Evolutionary conservation across 2,797 vertebrate species (phyloP).

Genomic region (Limnodromus scolopaceus): DNA sequence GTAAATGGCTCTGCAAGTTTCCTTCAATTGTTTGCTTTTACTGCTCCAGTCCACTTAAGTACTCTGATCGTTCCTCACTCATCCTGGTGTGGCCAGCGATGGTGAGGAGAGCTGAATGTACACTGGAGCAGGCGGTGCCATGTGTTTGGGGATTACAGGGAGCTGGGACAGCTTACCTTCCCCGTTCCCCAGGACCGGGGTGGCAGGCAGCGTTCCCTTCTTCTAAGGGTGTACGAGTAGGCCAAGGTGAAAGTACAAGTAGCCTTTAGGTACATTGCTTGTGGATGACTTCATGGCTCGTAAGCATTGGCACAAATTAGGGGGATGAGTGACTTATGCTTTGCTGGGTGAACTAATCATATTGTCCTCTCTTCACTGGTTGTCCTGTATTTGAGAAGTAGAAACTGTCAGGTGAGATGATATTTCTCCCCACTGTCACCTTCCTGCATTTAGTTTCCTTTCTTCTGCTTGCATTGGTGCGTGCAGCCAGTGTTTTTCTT

Average conservation of each 20-base stretch:
- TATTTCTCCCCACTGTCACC: background rate
- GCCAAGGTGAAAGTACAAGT: background rate
- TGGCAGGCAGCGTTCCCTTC: background rate
- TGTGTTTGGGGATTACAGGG: background rate
- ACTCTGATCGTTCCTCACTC: background rate
- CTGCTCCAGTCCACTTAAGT: background rate
- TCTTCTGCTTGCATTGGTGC: background rate
- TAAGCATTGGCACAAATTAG: background rate
- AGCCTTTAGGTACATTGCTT: background rate
- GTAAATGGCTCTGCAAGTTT: background rate
- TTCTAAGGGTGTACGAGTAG: background rate
- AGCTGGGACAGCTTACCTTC: background rate
- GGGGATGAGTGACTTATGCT: background rate
- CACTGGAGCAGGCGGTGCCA: fast-evolving
- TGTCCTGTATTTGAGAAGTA: background rate
- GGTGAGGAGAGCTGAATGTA: background rate
- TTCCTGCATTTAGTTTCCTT: background rate
- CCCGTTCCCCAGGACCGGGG: fast-evolving
- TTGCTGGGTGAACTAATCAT: too few species aligned
- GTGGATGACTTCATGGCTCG: fast-evolving
- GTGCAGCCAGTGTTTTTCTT: background rate
- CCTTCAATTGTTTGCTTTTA: background rate
- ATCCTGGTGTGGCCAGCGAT: background rate
- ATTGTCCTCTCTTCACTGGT: background rate
- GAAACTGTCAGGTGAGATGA: background rate